Percentiles rank a stretch among this genome's conserved stretches.
Evolutionary conservation across 64 coral and sea anemone genomes (phyloP).

Genomic region (Astreopora myriophthalma): DNA sequence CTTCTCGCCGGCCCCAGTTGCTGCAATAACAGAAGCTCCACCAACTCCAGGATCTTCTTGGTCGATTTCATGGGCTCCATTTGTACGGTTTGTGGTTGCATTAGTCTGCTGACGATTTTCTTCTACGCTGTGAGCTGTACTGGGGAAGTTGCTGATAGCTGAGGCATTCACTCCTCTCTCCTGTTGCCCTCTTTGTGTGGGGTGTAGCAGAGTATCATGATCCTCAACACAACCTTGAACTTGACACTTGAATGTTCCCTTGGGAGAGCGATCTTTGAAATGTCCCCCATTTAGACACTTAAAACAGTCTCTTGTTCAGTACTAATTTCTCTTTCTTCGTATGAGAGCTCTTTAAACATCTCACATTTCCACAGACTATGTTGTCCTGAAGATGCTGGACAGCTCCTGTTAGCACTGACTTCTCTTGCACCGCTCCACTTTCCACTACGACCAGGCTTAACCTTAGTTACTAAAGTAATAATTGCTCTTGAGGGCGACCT

Average conservation of each 20-base stretch:
- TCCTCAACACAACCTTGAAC: conserved; percentile 52
- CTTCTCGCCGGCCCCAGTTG: background rate
- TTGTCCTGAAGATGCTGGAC: conserved; percentile 46
- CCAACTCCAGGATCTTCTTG: background rate
- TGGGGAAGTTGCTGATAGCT: background rate
- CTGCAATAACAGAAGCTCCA: background rate
- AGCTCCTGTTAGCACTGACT: background rate
- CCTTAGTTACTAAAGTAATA: background rate
- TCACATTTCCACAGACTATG: conserved; percentile 77
- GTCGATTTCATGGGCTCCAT: background rate
- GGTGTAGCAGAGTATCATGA: conserved; percentile 75
- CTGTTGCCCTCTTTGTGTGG: background rate
- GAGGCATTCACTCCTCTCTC: background rate
- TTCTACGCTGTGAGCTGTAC: background rate
- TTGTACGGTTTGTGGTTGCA: conserved; percentile 1
- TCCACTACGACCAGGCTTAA: background rate
- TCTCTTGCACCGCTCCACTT: background rate
- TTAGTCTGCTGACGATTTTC: background rate
- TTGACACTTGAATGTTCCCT: conserved; percentile 52
- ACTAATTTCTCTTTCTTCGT: conserved; percentile 55
- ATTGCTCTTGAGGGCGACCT: background rate
- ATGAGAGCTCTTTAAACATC: conserved; percentile 37
- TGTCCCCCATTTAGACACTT: conserved; percentile 75
- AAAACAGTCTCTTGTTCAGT: conserved; percentile 63
- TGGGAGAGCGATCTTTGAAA: conserved; percentile 55